Evolutionary conservation across 1,140 invertebrate species (phyloP).

Genomic region (Berghia stephanieae): DNA sequence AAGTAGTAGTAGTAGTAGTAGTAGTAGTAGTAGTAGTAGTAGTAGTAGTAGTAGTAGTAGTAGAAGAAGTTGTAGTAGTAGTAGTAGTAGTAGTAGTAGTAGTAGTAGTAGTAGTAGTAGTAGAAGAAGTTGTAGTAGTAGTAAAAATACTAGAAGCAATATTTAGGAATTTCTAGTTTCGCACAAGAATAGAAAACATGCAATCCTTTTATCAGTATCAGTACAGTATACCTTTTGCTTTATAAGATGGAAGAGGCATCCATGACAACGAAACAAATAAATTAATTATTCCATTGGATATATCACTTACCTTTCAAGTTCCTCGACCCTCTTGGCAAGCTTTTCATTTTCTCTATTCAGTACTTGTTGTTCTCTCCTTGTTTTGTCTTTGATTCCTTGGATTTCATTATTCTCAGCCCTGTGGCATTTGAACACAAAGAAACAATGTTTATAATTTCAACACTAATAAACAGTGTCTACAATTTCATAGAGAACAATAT

Average conservation of each 20-base stretch:
- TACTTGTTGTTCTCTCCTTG: constrained; percentile 87
- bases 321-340: constrained; percentile 85
- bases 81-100: background rate
- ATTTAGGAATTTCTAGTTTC: background rate
- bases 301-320: constrained; percentile 63
- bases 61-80: no score
- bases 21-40: no score
- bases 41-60: no score
- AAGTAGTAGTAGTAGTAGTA: no score
- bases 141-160: background rate
- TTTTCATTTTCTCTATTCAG: constrained; percentile 90
- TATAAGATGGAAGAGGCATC: background rate
- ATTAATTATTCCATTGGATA: no score
- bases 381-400: constrained; percentile 79
- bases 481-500: no score
- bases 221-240: background rate
- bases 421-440: constrained; percentile 19
- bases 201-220: no score
- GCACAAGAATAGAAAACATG: no score
- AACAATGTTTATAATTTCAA: no score
- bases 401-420: constrained; percentile 86
- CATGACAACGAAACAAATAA: background rate
- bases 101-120: no score
- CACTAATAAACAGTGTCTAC: no score
- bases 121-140: background rate